Conservation (phyloP, 2,888 invertebrate genomes). For the Linyphia triangularis region DNA sequence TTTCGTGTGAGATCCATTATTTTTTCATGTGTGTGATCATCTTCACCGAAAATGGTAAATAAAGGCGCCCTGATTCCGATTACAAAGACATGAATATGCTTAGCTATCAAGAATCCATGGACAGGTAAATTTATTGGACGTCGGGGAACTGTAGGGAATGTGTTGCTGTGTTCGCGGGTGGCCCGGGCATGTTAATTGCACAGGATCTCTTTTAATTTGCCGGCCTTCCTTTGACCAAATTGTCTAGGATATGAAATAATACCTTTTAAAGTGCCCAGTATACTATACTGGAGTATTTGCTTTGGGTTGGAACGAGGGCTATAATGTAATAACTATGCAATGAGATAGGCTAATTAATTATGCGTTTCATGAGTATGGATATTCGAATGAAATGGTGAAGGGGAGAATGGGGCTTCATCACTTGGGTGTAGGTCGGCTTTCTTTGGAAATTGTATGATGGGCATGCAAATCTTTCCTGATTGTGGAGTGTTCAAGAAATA, state of each 20-base stretch:
- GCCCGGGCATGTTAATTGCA: constrained; percentile 62
- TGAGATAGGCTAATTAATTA: not conserved
- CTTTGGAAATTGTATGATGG: too few relatives aligned
- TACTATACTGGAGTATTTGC: not conserved
- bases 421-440: not conserved
- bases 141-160: constrained; percentile 28
- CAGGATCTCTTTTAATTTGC: constrained; percentile 29
- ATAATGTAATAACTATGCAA: not conserved
- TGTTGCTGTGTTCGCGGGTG: constrained; percentile 56
- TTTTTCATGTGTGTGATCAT: too few relatives aligned
- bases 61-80: constrained; percentile 73
- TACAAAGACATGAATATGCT: constrained; percentile 71
- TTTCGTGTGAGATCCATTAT: too few relatives aligned
- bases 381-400: not conserved
- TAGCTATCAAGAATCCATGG: constrained; percentile 56
- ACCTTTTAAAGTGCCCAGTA: not conserved
- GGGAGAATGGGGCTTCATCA: not conserved
- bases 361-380: not conserved
- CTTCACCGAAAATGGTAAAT: constrained; percentile 59
- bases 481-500: too few relatives aligned
- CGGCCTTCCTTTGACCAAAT: not conserved
- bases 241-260: not conserved
- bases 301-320: not conserved
- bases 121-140: constrained; percentile 52
- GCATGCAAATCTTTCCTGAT: too few relatives aligned